These are phyloP conservation scores for Polypterus bichir DNA, from an alignment of 2,113 vertebrate genomes.

Conservation along the genomic window DNA sequence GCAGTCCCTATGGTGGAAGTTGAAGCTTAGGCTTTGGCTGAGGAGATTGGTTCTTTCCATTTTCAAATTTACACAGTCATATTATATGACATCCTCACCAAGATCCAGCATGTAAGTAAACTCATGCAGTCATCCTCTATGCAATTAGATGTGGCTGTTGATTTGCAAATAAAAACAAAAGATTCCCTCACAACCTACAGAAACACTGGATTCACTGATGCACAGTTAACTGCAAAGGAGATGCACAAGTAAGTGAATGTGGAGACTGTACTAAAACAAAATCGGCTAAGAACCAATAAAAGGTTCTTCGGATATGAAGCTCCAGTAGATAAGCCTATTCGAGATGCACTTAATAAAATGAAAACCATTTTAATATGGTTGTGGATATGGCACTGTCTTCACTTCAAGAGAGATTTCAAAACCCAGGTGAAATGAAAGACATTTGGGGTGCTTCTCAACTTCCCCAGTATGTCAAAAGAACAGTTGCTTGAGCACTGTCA, in stretches of 20 bases:
- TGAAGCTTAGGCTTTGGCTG: conserved; percentile 22
- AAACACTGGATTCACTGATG: too few relatives aligned
- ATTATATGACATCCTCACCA: conserved; percentile 21
- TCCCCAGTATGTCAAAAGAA: too few relatives aligned
- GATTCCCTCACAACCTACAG: neutral
- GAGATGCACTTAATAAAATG: neutral
- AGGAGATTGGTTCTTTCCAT: conserved; percentile 21
- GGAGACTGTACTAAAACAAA: too few relatives aligned
- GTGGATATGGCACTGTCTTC: conserved; percentile 9
- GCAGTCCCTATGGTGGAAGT: conserved; percentile 11
- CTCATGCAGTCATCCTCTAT: neutral
- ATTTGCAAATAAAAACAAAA: neutral
- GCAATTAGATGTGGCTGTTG: neutral
- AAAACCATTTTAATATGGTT: conserved; percentile 9
- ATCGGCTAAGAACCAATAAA: too few relatives aligned
- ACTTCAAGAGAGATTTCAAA: conserved; percentile 2
- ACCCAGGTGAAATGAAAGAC: neutral
- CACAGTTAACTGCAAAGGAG: too few relatives aligned
- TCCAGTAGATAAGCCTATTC: too few relatives aligned
- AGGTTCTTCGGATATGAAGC: too few relatives aligned
- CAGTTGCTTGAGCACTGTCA: too few relatives aligned
- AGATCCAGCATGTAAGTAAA: conserved; percentile 5
- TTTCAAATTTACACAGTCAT: conserved; percentile 17
- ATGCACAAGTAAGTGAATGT: too few relatives aligned
- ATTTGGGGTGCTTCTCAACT: too few relatives aligned